phyloP scores from a whole-genome alignment of 2,888 invertebrate genomes.

The Nephrotoma appendiculata region DNA sequence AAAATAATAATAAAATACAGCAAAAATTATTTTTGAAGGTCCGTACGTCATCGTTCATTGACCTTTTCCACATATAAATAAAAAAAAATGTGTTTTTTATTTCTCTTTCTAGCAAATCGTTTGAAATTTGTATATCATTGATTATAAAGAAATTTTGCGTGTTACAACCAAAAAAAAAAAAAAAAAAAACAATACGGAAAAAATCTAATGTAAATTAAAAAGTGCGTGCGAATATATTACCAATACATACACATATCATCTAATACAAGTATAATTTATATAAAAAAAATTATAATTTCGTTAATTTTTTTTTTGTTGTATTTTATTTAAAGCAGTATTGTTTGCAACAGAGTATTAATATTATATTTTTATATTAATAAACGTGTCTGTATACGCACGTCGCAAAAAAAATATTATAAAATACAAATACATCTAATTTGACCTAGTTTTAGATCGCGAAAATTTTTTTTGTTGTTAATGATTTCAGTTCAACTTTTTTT shows the following conservation, averaged over 20 bases:
- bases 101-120: not conserved
- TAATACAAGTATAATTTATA: not conserved
- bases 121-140: not conserved
- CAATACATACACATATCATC: not conserved
- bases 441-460: conserved; percentile 5
- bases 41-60: conserved; percentile 1
- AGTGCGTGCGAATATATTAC: conserved; percentile 2
- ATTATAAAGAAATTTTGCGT: conserved; percentile 1
- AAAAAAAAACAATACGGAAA: not conserved
- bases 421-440: conserved; percentile 4
- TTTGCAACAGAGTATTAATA: not conserved
- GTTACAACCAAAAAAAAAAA: not conserved
- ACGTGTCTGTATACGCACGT: not conserved
- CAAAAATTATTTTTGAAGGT: conserved; percentile 1
- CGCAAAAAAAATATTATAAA: not conserved
- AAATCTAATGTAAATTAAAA: not conserved
- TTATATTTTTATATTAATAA: not conserved
- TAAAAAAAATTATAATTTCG: not conserved
- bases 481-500: not conserved
- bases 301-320: not conserved
- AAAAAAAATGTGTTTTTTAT: not conserved
- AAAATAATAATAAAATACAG: conserved; percentile 1
- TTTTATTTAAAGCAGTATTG: not conserved
- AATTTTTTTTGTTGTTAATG: not conserved
- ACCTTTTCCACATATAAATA: not conserved